These are phyloP conservation scores for Erebia aethiops DNA, from an alignment of 2,888 invertebrate species.

Conservation along the genomic window DNA sequence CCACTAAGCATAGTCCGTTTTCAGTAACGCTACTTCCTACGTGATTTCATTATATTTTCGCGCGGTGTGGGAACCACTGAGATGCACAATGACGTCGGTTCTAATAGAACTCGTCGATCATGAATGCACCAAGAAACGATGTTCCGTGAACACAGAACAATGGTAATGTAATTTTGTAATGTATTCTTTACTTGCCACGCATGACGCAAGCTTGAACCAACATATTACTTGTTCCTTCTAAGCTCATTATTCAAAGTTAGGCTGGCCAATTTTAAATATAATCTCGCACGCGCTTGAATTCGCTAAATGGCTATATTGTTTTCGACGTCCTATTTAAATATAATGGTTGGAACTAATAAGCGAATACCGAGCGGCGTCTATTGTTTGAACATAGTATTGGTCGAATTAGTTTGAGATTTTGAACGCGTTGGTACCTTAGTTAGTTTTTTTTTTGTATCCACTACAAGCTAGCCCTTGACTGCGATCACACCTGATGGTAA, in stretches of 20 bases:
- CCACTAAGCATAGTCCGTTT: constrained; percentile 31
- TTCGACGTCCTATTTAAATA: constrained; percentile 39
- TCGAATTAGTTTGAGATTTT: background rate
- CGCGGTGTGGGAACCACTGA: constrained; percentile 63
- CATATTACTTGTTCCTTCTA: constrained; percentile 52
- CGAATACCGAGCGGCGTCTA: constrained; percentile 14
- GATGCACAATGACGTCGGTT: constrained; percentile 68
- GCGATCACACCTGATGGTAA: no score
- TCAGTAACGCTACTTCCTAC: constrained; percentile 53
- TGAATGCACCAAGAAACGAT: constrained; percentile 60
- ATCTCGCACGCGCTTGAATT: constrained; percentile 51
- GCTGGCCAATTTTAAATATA: constrained; percentile 50
- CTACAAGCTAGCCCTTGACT: no score
- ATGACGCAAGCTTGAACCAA: constrained; percentile 69
- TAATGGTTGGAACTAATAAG: constrained; percentile 30
- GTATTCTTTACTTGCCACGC: constrained; percentile 71
- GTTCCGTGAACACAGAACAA: constrained; percentile 80
- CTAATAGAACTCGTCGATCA: constrained; percentile 67
- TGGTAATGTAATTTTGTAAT: constrained; percentile 79
- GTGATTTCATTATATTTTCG: constrained; percentile 54
- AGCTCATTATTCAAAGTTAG: constrained; percentile 63
- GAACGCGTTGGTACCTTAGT: background rate
- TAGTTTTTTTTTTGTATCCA: no score
- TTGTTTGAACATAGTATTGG: constrained; percentile 11
- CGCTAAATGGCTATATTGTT: constrained; percentile 41